phyloP scores from a whole-genome alignment of 1,140 invertebrate species.

The Psilanteris sp. region DNA sequence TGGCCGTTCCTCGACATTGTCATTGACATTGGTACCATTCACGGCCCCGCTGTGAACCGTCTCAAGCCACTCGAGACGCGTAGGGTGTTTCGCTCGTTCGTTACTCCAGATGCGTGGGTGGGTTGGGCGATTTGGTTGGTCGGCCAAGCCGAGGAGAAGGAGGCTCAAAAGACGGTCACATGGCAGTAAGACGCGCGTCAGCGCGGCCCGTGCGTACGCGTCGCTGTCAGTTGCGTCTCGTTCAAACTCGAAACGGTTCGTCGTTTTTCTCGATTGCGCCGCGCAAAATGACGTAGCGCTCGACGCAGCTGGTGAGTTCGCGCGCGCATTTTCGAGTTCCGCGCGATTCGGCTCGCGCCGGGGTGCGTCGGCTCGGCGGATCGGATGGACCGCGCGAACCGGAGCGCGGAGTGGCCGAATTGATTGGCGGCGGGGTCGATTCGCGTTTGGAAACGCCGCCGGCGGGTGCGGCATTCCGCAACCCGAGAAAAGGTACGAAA shows the following conservation, averaged over 20 bases:
- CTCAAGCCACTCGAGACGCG: slow-evolving; percentile 42
- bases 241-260: slow-evolving; percentile 34
- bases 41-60: slow-evolving; percentile 14
- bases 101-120: slow-evolving; percentile 76
- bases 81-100: slow-evolving; percentile 63
- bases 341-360: no score
- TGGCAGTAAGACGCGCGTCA: slow-evolving; percentile 66
- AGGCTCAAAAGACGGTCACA: slow-evolving; percentile 71
- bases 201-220: slow-evolving; percentile 56
- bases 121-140: slow-evolving; percentile 61
- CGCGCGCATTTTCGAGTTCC: no score
- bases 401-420: no score
- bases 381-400: no score
- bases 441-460: no score
- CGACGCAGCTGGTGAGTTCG: no score
- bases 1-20: slow-evolving; percentile 24
- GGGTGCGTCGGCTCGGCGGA: no score
- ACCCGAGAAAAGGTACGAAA: no score
- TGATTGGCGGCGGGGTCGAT: no score
- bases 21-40: slow-evolving; percentile 56
- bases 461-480: no score
- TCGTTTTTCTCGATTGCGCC: slow-evolving; percentile 3
- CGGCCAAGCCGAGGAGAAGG: slow-evolving; percentile 66
- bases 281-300: no score
- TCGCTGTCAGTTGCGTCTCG: slow-evolving; percentile 52